These are phyloP conservation scores for Alligator mississippiensis DNA, from an alignment of 2,113 vertebrate species.

Conservation along the genomic window DNA sequence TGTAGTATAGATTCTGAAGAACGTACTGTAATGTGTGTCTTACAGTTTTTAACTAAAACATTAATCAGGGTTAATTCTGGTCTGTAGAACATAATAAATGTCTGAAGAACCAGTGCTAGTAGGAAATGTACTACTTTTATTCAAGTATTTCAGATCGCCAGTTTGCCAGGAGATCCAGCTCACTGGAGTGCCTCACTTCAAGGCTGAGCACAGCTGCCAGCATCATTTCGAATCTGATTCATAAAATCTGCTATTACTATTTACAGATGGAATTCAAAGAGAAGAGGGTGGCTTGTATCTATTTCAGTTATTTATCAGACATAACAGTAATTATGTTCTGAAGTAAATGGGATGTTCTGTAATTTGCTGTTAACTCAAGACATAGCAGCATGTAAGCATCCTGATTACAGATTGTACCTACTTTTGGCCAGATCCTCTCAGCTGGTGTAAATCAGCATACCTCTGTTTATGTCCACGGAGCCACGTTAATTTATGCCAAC, in stretches of 20 bases:
- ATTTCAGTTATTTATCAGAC: not conserved
- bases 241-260: not conserved
- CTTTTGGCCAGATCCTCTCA: constrained; percentile 2
- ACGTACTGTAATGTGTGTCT: not conserved
- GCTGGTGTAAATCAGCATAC: constrained; percentile 1
- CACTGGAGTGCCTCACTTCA: not conserved
- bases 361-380: constrained; percentile 16
- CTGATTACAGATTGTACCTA: not conserved
- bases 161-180: constrained; percentile 40
- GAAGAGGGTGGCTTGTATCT: not conserved
- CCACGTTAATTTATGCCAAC: constrained; percentile 7
- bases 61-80: not conserved
- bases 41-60: not conserved
- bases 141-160: not conserved
- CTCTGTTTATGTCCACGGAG: constrained; percentile 2
- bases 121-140: not conserved
- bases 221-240: not conserved
- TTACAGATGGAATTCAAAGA: not conserved
- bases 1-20: not conserved
- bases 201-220: not conserved
- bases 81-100: not conserved
- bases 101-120: not conserved
- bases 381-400: not conserved
- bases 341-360: not conserved
- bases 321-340: not conserved